A percentile compares a stretch with the other conserved stretches of the same genome.
Evolutionary conservation across 2,888 invertebrate genomes (phyloP).

Genomic region (Tuberolachnus salignus): DNA sequence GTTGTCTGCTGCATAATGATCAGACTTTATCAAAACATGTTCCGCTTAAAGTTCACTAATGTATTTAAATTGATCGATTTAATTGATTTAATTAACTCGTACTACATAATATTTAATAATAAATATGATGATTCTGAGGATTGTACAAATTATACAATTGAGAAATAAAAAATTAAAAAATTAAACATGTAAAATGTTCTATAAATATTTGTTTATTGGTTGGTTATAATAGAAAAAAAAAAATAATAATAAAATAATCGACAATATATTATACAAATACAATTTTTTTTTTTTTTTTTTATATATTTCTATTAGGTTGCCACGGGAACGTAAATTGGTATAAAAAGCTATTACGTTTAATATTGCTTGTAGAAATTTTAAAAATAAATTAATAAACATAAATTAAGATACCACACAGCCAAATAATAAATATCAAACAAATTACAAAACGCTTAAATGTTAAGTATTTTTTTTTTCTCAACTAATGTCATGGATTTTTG

Average conservation of each 20-base stretch:
- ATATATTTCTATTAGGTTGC: conserved; percentile 40
- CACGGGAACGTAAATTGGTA: conserved; percentile 56
- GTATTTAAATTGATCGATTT: background rate
- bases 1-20: background rate
- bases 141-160: background rate
- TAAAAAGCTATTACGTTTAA: conserved; percentile 53
- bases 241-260: conserved; percentile 51
- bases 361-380: conserved; percentile 48
- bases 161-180: conserved; percentile 16
- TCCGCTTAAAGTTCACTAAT: background rate
- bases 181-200: conserved; percentile 44
- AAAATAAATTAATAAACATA: conserved; percentile 47
- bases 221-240: conserved; percentile 46
- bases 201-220: conserved; percentile 55
- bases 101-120: too few relatives aligned
- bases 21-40: background rate
- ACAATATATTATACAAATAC: conserved; percentile 52
- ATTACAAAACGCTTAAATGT: conserved; percentile 53
- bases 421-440: conserved; percentile 53
- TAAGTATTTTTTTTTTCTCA: conserved; percentile 30
- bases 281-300: too few relatives aligned
- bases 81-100: background rate
- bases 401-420: conserved; percentile 56
- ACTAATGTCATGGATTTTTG: conserved; percentile 48
- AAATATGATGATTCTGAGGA: background rate